Percentiles rank a stretch among this genome's conserved stretches.
Conservation (phyloP, 2,797 vertebrate genomes). For the Crenuchus spilurus region DNA sequence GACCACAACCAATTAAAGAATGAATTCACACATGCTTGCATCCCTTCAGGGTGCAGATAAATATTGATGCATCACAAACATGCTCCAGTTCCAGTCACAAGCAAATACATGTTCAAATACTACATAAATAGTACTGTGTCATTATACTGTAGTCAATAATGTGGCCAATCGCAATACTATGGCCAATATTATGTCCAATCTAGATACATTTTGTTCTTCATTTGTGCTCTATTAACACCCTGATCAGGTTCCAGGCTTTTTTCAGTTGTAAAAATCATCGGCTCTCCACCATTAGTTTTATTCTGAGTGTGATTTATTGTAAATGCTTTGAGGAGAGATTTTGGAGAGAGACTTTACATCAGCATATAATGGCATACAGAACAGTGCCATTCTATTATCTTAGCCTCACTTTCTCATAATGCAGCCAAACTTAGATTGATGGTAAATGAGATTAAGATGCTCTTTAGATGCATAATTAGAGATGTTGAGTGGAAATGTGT, state of each 20-base stretch:
- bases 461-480: neutral
- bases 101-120: neutral
- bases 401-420: neutral
- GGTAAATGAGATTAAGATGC: neutral
- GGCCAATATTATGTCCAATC: neutral
- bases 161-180: neutral
- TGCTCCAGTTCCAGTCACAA: constrained; percentile 3
- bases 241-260: no score
- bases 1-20: neutral
- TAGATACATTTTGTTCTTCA: neutral
- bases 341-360: neutral
- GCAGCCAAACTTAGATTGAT: neutral
- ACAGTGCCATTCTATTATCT: neutral
- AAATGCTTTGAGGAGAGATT: no score
- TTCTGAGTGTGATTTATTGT: no score
- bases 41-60: neutral
- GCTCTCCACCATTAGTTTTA: no score
- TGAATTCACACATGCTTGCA: neutral
- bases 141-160: no score
- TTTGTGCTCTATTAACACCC: neutral
- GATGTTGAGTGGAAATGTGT: neutral
- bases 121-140: neutral
- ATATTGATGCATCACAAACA: constrained; percentile 19
- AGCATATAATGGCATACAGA: neutral
- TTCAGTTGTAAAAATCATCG: no score